A percentile compares a stretch with the other conserved stretches of the same genome.
Conservation (phyloP, 2,888 invertebrate species). For the Andricus quercusramuli region DNA sequence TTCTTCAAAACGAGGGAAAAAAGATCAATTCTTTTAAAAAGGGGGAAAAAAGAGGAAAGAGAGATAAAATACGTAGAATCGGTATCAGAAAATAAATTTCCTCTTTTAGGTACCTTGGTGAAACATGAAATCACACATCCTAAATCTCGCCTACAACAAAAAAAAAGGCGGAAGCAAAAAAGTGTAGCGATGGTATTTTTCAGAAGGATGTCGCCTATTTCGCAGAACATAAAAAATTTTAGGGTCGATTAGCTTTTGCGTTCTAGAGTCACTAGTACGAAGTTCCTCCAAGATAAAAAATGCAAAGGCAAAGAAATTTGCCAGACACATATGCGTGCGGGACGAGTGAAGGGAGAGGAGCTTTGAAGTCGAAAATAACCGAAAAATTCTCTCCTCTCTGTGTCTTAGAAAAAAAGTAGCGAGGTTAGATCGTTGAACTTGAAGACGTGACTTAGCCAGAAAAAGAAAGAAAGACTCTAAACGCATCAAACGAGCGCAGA, state of each 20-base stretch:
- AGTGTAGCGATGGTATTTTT: not conserved
- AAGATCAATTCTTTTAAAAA: too few relatives aligned
- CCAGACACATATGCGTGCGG: slow-evolving; percentile 44
- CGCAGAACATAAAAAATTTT: slow-evolving; percentile 46
- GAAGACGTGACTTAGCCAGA: slow-evolving; percentile 18
- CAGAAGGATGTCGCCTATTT: not conserved
- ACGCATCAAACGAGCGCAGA: not conserved
- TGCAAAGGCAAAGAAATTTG: slow-evolving; percentile 51
- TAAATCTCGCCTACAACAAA: not conserved
- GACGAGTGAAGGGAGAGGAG: slow-evolving; percentile 37
- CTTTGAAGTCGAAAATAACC: slow-evolving; percentile 56
- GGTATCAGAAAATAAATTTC: too few relatives aligned
- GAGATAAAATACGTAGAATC: too few relatives aligned
- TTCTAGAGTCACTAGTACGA: slow-evolving; percentile 42
- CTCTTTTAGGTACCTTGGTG: not conserved
- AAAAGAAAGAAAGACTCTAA: slow-evolving; percentile 7
- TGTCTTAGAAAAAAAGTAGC: slow-evolving; percentile 59
- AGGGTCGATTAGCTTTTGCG: slow-evolving; percentile 52
- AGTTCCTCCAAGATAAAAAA: slow-evolving; percentile 43
- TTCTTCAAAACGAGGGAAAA: too few relatives aligned
- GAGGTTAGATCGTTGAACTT: slow-evolving; percentile 66
- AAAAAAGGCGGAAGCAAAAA: slow-evolving; percentile 13
- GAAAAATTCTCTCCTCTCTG: slow-evolving; percentile 48
- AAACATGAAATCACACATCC: not conserved
- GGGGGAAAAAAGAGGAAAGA: too few relatives aligned